Percentiles rank a stretch among this genome's conserved stretches.
Conservation (phyloP, 2,888 invertebrate genomes). For the Apodemia zela region DNA sequence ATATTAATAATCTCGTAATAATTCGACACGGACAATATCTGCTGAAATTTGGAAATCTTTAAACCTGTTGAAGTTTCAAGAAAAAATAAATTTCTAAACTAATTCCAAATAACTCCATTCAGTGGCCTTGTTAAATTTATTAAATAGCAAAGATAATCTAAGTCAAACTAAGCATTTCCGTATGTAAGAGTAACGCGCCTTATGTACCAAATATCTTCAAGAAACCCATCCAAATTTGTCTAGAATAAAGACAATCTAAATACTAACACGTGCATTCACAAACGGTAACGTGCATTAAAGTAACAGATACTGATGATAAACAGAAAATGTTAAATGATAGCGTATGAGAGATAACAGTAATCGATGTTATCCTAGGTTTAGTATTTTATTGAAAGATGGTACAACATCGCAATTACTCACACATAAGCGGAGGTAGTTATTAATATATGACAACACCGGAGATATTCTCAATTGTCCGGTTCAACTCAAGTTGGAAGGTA, state of each 20-base stretch:
- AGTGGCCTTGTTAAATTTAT: slow-evolving; percentile 73
- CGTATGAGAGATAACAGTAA: slow-evolving; percentile 36
- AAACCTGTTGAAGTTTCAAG: slow-evolving; percentile 20
- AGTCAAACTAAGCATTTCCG: slow-evolving; percentile 58
- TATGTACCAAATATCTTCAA: slow-evolving; percentile 50
- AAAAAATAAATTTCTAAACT: slow-evolving; percentile 18
- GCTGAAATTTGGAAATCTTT: slow-evolving; percentile 41
- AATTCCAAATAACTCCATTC: slow-evolving; percentile 79
- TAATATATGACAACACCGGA: slow-evolving; percentile 67
- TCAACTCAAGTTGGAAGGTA: slow-evolving; percentile 81
- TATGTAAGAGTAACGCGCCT: slow-evolving; percentile 79
- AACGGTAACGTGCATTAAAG: slow-evolving; percentile 39
- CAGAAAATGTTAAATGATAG: slow-evolving; percentile 38
- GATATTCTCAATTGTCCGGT: slow-evolving; percentile 53
- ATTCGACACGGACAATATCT: slow-evolving; percentile 24
- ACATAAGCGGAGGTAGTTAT: slow-evolving; percentile 65
- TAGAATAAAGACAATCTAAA: slow-evolving; percentile 35
- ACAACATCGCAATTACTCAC: slow-evolving; percentile 80
- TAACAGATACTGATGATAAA: slow-evolving; percentile 35
- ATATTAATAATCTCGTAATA: slow-evolving; percentile 61
- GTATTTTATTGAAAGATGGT: slow-evolving; percentile 48
- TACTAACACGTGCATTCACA: slow-evolving; percentile 40
- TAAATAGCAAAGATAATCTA: slow-evolving; percentile 51
- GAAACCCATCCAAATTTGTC: slow-evolving; percentile 26
- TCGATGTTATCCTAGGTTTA: slow-evolving; percentile 34